Evolutionary conservation across 2,113 vertebrate species (phyloP), one percentile per base, ranked within the genome.

Genomic region (Sapayoa aenigma): DNA sequence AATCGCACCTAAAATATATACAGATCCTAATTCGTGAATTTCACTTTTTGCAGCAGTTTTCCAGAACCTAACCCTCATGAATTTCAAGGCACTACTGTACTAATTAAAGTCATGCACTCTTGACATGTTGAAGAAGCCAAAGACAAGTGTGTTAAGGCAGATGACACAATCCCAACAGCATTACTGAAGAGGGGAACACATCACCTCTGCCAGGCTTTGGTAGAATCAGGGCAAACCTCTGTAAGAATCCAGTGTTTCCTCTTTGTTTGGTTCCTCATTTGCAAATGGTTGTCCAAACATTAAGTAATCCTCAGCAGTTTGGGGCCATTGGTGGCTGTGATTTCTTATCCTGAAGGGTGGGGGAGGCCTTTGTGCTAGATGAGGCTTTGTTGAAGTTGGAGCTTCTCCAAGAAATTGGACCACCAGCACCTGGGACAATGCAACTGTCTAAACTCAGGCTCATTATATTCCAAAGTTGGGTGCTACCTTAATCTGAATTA

Each of bases 221-320:
- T 93, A 93, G 96, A 96, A 96, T 95, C 94, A 93, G 90, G 92
- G 37, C 90, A 96, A 75, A 86, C 65, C 58, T 58, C 39, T 65
- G 2, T 56, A 55, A 81, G 53, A 78, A 46, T 37, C 44, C 9
- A 30, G 22, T 2, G 14, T 69, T 96, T 96, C 68, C 68, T 73
- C 52, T 92, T 90, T 17, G 53, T 71, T 41, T 87, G 23, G 25
- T 52, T 95, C 35, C 72, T 88, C 0, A 0, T 53, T 89, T 73
- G 42, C 28, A 30, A 30, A 44, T 33, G 13, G 33, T 69, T 81
- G 56, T 55, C 44, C 56, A 81, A 49, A 84, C 2, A 3, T 27
- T 60, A 41, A 74, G 46, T 83, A 90, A 89, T 84, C 39, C 66
- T 74, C 11, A 23, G 44, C 28, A 65, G 47, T 30, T 46, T 25